A percentile compares a stretch with the other conserved stretches of the same genome.
These are phyloP conservation scores for Papilio xuthus DNA, from an alignment of 1,140 invertebrate species.

Conservation along the genomic window DNA sequence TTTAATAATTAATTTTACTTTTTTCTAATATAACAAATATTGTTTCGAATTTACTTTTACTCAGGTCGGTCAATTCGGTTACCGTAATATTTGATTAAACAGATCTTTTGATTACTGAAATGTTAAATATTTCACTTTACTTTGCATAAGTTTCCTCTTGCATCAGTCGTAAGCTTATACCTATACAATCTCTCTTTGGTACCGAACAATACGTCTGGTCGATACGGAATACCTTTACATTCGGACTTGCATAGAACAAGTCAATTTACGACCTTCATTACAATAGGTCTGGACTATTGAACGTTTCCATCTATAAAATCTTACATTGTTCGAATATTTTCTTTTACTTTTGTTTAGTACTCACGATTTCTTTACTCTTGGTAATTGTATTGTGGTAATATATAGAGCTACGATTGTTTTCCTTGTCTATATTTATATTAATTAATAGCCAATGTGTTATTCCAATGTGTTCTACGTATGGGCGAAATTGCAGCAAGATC, in stretches of 20 bases:
- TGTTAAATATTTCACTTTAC: not conserved
- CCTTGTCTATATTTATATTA: no score
- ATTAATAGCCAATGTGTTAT: no score
- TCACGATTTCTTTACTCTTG: not conserved
- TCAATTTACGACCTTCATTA: not conserved
- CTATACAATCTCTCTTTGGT: not conserved
- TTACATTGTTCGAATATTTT: not conserved
- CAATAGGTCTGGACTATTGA: not conserved
- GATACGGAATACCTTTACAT: not conserved
- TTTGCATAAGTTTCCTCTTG: not conserved
- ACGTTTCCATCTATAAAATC: not conserved
- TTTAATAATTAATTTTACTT: no score
- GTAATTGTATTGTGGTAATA: no score
- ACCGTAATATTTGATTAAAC: no score
- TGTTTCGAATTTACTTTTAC: no score
- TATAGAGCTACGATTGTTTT: no score
- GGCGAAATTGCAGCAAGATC: no score
- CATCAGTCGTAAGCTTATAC: not conserved
- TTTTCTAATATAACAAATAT: no score
- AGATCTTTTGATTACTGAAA: not conserved
- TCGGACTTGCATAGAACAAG: conserved; percentile 19
- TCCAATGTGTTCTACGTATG: no score
- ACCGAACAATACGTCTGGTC: not conserved
- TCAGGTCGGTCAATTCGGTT: no score
- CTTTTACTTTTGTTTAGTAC: not conserved